A percentile compares a stretch with the other conserved stretches of the same genome.
Evolutionary conservation across 2,888 invertebrate species (phyloP).

Genomic region (Itoplectis maculator): DNA sequence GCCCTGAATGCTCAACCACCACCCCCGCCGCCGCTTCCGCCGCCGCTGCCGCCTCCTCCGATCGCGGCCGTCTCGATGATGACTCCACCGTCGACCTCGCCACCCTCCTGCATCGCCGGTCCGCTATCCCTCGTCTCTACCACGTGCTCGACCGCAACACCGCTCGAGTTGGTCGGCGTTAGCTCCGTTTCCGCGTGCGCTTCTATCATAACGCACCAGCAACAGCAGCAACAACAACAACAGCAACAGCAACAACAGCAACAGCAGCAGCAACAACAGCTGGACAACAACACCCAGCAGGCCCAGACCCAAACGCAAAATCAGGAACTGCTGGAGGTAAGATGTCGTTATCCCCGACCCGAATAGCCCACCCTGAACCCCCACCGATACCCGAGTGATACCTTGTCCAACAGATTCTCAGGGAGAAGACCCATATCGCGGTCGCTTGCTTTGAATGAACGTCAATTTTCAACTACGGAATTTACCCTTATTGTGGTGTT

Average conservation of each 20-base stretch:
- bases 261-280: slow-evolving; percentile 63
- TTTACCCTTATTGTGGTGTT: neutral
- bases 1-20: slow-evolving; percentile 20
- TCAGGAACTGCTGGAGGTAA: slow-evolving; percentile 84
- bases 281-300: slow-evolving; percentile 81
- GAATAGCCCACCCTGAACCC: slow-evolving; percentile 34
- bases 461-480: neutral
- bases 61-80: slow-evolving; percentile 63
- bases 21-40: slow-evolving; percentile 28
- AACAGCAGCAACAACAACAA: slow-evolving; percentile 57
- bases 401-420: slow-evolving; percentile 41
- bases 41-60: slow-evolving; percentile 41
- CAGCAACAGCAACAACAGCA: slow-evolving; percentile 61
- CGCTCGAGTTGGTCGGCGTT: slow-evolving; percentile 22
- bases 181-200: slow-evolving; percentile 27
- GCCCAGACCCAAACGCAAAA: slow-evolving; percentile 82
- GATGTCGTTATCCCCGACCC: slow-evolving; percentile 77
- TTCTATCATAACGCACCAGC: slow-evolving; percentile 47
- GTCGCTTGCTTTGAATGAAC: neutral
- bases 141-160: slow-evolving; percentile 20
- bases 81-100: slow-evolving; percentile 60
- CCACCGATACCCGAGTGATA: slow-evolving; percentile 22
- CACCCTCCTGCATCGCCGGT: slow-evolving; percentile 43
- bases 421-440: neutral
- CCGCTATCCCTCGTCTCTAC: slow-evolving; percentile 23